These are phyloP conservation scores for Aviceda leuphotes DNA, from an alignment of 2,797 vertebrate genomes.

Conservation along the genomic window DNA sequence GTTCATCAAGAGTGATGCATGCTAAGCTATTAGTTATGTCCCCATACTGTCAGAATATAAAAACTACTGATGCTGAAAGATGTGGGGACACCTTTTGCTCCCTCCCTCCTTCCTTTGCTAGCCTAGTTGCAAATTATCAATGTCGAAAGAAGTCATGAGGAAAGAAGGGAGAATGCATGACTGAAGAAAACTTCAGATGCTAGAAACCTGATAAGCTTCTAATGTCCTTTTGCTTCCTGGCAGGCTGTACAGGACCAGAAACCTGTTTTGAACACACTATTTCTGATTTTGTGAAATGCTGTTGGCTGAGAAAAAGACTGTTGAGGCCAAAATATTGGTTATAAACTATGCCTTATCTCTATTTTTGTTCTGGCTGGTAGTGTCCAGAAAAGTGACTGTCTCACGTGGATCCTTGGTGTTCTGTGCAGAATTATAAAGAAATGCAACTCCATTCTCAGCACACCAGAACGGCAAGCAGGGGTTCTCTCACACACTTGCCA, in stretches of 20 bases:
- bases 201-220: slow-evolving; percentile 2
- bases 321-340: neutral
- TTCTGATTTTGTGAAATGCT: neutral
- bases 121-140: neutral
- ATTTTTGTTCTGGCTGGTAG: neutral
- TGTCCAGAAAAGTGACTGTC: neutral
- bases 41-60: neutral
- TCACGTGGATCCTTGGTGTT: neutral
- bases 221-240: neutral
- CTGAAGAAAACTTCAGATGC: neutral
- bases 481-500: neutral
- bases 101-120: neutral
- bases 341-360: neutral
- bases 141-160: neutral
- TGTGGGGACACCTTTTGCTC: neutral
- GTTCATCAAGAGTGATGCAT: neutral
- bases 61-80: neutral
- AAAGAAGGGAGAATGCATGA: neutral
- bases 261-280: neutral
- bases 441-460: rapidly evolving
- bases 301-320: neutral
- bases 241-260: neutral
- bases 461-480: neutral
- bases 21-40: neutral
- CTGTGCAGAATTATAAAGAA: rapidly evolving